Conservation (phyloP, 92 coral and sea anemone genomes). For the Porites lobata region DNA sequence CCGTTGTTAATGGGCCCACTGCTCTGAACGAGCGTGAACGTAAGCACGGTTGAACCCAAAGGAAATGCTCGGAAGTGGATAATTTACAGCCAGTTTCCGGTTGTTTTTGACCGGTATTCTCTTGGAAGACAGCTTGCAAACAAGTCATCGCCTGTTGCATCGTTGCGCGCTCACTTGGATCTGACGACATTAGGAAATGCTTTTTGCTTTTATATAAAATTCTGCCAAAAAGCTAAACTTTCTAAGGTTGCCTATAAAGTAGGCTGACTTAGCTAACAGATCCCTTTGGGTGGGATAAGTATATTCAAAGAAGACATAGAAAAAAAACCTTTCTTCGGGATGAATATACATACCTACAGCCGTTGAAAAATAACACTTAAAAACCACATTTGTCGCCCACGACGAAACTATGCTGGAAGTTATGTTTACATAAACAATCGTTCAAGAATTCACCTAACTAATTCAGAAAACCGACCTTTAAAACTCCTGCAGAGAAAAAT, state of each 20-base stretch:
- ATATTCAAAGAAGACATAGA: neutral
- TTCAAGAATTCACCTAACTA: conserved; percentile 29
- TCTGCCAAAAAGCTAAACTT: conserved; percentile 9
- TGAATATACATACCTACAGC: neutral
- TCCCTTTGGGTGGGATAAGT: neutral
- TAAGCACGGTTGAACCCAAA: conserved; percentile 20
- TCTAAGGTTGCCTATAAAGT: neutral
- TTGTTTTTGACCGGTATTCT: conserved; percentile 23
- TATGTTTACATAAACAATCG: neutral
- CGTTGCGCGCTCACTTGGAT: neutral
- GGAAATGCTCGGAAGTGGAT: conserved; percentile 53
- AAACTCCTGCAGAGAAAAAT: conserved; percentile 47
- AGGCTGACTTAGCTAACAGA: neutral
- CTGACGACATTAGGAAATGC: neutral
- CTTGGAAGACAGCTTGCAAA: conserved; percentile 2
- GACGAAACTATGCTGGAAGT: neutral
- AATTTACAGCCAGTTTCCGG: conserved; percentile 57
- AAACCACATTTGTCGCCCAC: neutral
- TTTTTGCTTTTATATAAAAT: neutral
- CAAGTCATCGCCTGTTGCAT: neutral
- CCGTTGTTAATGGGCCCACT: conserved; percentile 26
- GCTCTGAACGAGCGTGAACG: neutral
- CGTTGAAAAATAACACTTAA: neutral
- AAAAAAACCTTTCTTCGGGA: neutral
- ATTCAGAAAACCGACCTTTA: conserved; percentile 20